These are phyloP conservation scores for Xestia xanthographa DNA, from an alignment of 2,888 invertebrate genomes.

Conservation along the genomic window DNA sequence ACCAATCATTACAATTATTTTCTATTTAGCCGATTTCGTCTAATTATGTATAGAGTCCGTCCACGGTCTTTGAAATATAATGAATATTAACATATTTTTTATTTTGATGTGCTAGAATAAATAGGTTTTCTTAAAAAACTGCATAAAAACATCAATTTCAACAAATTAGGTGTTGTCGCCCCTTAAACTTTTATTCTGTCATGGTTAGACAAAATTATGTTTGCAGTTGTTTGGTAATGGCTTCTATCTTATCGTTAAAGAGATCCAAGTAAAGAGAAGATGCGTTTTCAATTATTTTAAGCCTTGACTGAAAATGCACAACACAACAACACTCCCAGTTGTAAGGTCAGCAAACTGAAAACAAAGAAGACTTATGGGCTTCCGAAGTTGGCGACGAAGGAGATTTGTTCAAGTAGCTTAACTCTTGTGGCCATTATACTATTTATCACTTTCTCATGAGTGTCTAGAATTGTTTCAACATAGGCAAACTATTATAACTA, in stretches of 20 bases:
- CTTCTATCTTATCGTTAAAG: neutral
- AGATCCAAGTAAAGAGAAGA: neutral
- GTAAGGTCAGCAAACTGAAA: slow-evolving; percentile 18
- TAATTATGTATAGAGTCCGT: too few species aligned
- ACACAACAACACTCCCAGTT: neutral
- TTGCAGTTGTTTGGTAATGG: neutral
- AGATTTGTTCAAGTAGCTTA: neutral
- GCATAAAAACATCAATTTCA: too few species aligned
- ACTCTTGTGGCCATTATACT: slow-evolving; percentile 7
- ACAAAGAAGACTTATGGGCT: slow-evolving; percentile 10
- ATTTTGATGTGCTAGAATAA: too few species aligned
- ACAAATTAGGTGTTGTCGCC: too few species aligned
- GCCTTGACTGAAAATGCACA: neutral
- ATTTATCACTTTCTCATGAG: neutral
- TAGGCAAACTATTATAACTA: too few species aligned
- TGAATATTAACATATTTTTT: too few species aligned
- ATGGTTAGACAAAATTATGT: neutral
- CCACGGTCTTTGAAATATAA: too few species aligned
- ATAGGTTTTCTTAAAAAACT: too few species aligned
- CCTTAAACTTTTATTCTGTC: too few species aligned
- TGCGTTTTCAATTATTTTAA: neutral
- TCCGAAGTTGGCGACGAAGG: neutral
- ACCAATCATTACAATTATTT: too few species aligned
- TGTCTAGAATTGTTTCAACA: too few species aligned
- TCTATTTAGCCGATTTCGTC: too few species aligned